Percentiles rank a stretch among this genome's conserved stretches.
These are phyloP conservation scores for Stichodactyla mertensii DNA, from an alignment of 64 coral and sea anemone genomes.

Conservation along the genomic window DNA sequence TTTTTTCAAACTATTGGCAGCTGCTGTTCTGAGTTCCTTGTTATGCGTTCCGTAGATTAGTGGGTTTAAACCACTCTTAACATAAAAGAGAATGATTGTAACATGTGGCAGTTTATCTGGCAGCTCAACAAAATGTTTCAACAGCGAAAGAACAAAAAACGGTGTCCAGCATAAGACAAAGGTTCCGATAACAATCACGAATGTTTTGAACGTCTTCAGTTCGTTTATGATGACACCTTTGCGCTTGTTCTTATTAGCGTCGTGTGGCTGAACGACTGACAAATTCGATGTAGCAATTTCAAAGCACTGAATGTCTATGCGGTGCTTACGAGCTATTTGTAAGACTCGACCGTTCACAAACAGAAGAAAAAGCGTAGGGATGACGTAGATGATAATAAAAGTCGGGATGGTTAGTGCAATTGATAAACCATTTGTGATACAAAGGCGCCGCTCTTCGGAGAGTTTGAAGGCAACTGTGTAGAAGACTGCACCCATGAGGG, in stretches of 20 bases:
- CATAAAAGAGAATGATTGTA: constrained; percentile 54
- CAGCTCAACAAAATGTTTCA: neutral
- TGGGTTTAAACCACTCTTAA: constrained; percentile 63
- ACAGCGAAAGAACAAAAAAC: constrained; percentile 36
- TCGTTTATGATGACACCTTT: constrained; percentile 13
- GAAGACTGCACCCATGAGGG: neutral
- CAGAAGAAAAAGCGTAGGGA: constrained; percentile 35
- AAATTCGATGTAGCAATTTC: neutral
- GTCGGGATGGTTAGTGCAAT: neutral
- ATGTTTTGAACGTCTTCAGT: constrained; percentile 64
- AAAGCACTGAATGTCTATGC: neutral
- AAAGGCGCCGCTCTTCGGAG: neutral
- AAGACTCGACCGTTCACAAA: constrained; percentile 40
- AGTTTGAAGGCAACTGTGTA: constrained; percentile 9
- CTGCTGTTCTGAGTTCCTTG: constrained; percentile 30
- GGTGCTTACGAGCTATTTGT: constrained; percentile 29
- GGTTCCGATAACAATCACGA: constrained; percentile 45
- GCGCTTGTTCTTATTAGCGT: neutral
- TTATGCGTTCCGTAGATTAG: constrained; percentile 55
- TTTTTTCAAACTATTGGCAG: neutral
- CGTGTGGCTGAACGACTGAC: neutral
- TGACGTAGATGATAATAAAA: neutral
- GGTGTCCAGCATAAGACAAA: constrained; percentile 59
- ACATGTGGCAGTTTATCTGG: constrained; percentile 21
- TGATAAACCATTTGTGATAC: neutral